Conservation (phyloP, 1,140 invertebrate species). For the Ceratoteleas bidentatus region DNA sequence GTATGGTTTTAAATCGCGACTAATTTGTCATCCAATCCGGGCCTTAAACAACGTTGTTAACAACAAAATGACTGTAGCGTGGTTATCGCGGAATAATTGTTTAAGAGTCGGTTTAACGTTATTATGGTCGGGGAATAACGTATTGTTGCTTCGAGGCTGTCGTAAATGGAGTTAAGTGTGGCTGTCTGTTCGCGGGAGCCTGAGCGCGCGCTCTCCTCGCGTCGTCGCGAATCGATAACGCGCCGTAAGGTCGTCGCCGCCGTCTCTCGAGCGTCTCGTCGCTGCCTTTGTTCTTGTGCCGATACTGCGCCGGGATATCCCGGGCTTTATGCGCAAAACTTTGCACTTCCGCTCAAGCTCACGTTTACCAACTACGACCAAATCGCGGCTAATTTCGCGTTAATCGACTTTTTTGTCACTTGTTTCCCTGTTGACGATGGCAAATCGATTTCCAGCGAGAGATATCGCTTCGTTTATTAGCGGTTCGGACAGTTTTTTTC, state of each 20-base stretch:
- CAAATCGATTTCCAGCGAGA: too few species aligned
- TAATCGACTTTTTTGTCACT: conserved; percentile 33
- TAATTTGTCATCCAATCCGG: conserved; percentile 16
- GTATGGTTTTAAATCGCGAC: conserved; percentile 10
- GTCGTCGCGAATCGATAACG: conserved; percentile 66
- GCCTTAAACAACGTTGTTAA: conserved; percentile 25
- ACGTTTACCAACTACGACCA: conserved; percentile 11
- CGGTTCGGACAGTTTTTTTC: too few species aligned
- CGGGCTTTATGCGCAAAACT: conserved; percentile 53
- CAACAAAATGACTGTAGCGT: conserved; percentile 32
- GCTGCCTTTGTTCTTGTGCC: conserved; percentile 62
- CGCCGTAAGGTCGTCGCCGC: conserved; percentile 67
- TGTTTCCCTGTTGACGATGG: not conserved
- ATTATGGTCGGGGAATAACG: conserved; percentile 30
- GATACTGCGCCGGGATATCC: conserved; percentile 59
- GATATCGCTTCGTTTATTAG: too few species aligned
- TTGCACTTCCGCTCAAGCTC: conserved; percentile 33
- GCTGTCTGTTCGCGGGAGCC: conserved; percentile 42
- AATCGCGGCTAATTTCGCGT: conserved; percentile 23
- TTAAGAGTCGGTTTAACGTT: conserved; percentile 29
- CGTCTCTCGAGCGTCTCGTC: conserved; percentile 70
- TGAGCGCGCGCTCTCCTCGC: conserved; percentile 53
- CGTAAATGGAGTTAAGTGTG: conserved; percentile 55
- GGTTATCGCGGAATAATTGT: conserved; percentile 38
- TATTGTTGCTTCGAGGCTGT: conserved; percentile 49